These are phyloP conservation scores for Pentalonia nigronervosa DNA, from an alignment of 1,140 invertebrate genomes.

Conservation along the genomic window DNA sequence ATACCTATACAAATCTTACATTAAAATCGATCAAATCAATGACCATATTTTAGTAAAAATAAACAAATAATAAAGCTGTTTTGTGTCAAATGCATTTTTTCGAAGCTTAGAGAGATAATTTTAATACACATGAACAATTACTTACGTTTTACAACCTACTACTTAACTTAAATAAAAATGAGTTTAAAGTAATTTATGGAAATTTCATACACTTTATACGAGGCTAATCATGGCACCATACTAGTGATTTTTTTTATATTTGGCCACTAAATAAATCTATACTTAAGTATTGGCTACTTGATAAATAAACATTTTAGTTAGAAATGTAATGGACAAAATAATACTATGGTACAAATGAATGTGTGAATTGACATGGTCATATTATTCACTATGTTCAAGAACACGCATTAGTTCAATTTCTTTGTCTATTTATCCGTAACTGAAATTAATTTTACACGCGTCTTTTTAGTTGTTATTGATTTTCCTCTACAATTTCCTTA, in stretches of 20 bases:
- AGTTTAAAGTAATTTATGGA: neutral
- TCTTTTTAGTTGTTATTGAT: neutral
- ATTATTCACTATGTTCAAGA: slow-evolving; percentile 10
- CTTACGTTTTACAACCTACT: neutral
- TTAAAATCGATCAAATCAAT: too few species aligned
- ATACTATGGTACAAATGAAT: neutral
- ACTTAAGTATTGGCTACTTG: neutral
- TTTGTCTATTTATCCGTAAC: neutral
- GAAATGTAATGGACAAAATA: neutral
- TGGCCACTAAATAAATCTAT: neutral
- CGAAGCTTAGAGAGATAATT: neutral
- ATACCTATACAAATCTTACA: too few species aligned
- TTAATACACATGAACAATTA: neutral
- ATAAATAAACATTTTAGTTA: neutral
- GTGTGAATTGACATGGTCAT: neutral
- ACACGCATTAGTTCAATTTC: neutral
- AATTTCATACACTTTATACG: neutral
- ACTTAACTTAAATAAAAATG: neutral
- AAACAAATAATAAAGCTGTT: too few species aligned
- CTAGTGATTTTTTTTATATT: neutral
- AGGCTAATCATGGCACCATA: neutral
- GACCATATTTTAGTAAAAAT: too few species aligned
- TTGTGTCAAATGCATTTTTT: too few species aligned
- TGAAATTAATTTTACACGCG: neutral
- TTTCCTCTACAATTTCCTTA: neutral